A percentile compares a stretch with the other conserved stretches of the same genome.
These are phyloP conservation scores for Centruroides sculpturatus DNA, from an alignment of 1,140 invertebrate species.

Conservation along the genomic window DNA sequence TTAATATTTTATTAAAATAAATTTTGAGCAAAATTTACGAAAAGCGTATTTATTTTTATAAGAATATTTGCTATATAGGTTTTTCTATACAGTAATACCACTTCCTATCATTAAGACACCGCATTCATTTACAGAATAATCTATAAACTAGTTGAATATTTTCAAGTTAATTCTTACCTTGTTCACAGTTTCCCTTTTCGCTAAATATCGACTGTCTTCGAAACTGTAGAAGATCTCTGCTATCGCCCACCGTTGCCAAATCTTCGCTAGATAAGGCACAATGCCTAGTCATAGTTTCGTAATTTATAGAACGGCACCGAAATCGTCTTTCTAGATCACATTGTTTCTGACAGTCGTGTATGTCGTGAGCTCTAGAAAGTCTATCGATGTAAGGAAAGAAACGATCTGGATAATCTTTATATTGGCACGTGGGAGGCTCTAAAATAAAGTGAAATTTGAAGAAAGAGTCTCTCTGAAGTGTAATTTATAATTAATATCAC, in stretches of 20 bases:
- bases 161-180: slow-evolving; percentile 23
- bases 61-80: too few species aligned
- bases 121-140: too few species aligned
- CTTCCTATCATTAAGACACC: too few species aligned
- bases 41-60: too few species aligned
- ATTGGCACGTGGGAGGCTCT: slow-evolving; percentile 37
- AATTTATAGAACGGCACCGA: slow-evolving; percentile 29
- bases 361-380: slow-evolving; percentile 15
- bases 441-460: neutral
- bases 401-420: slow-evolving; percentile 30
- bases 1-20: too few species aligned
- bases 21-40: too few species aligned
- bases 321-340: slow-evolving; percentile 36
- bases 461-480: too few species aligned
- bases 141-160: too few species aligned
- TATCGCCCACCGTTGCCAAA: slow-evolving; percentile 24
- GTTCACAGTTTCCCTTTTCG: slow-evolving; percentile 35
- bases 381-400: slow-evolving; percentile 33
- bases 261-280: slow-evolving; percentile 37
- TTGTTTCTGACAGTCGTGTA: slow-evolving; percentile 31
- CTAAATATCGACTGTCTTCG: slow-evolving; percentile 31
- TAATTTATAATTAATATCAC: too few species aligned
- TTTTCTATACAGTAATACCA: too few species aligned
- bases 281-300: slow-evolving; percentile 26
- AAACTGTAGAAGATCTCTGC: slow-evolving; percentile 7